Base-by-base conservation (phyloP, 1,140 invertebrate genomes). In the Sinella curviseta region DNA sequence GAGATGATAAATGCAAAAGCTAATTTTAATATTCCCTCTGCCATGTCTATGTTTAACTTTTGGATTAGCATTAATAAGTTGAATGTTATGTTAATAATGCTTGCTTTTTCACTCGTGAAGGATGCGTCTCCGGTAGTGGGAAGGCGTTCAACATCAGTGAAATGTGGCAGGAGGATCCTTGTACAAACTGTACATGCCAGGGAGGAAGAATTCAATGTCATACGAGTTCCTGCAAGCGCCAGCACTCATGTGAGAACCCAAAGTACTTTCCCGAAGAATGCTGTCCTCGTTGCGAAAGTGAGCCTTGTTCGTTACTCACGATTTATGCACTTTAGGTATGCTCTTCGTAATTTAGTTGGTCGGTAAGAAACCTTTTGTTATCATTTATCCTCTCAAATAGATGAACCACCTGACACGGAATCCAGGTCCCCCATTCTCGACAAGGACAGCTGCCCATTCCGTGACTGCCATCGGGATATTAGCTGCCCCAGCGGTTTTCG, bases 91-190 rank as follows among this genome's bases (percentile, higher is more conserved):
- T 34, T 55, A 36, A 75, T n/a, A n/a, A n/a, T n/a, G n/a, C 20
- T 48, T 48, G 8, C 8, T 48, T 12, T 48, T 48, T 48, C 20
- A 12, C 3, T 60, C 4, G 24, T 60, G 57, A 14, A 85, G 88
- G 88, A 24, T 89, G 88, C 84, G 83, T 86, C 39, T 87, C 87
- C 36, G 85, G 78, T 84, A 81, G 83, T 76, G 87, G 86, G 4
- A 84, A 86, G 26, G 84, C 88, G 12, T 86, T 89, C 77, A 86
- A 87, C 48, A 87, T 89, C 82, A 86, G 86, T 48, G 89, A 88
- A 12, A 85, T 83, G 0, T 92, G 91, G 91, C 84, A 87, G 74
- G 88, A 89, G 81, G 89, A 90, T 82, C 86, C 87, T 36, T 92
- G 91, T 83, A 90, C 90, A 1, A 87, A 86, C 35, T 91, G 89